A percentile compares a stretch with the other conserved stretches of the same genome.
These are phyloP conservation scores for Adelognathus sp. DNA, from an alignment of 2,888 invertebrate genomes.

Conservation along the genomic window DNA sequence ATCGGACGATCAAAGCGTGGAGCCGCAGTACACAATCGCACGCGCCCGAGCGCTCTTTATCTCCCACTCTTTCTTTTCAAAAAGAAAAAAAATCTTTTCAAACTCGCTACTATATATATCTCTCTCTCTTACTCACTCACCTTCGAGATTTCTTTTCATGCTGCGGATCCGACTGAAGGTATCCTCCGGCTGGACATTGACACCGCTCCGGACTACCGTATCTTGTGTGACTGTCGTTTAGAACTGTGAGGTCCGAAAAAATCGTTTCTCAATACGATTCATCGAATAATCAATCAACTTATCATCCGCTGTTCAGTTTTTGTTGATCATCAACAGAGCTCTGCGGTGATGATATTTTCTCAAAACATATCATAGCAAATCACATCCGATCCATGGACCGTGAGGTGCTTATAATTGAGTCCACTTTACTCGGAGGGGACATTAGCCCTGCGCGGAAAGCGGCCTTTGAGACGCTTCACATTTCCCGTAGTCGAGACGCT, in stretches of 20 bases:
- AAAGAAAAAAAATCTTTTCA: slow-evolving; percentile 39
- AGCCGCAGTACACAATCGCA: slow-evolving; percentile 52
- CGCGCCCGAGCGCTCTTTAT: slow-evolving; percentile 45
- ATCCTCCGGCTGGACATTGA: slow-evolving; percentile 38
- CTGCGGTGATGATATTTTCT: slow-evolving; percentile 5
- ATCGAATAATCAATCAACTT: background rate
- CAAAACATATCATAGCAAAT: background rate
- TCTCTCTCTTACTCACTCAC: background rate
- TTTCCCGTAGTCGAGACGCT: slow-evolving; percentile 20
- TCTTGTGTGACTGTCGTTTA: background rate
- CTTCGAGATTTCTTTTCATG: slow-evolving; percentile 42
- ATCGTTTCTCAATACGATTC: background rate
- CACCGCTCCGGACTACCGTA: slow-evolving; percentile 44
- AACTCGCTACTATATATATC: slow-evolving; percentile 14
- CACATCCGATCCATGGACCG: background rate
- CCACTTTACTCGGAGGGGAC: slow-evolving; percentile 20
- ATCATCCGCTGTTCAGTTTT: background rate
- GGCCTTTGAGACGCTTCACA: slow-evolving; percentile 39
- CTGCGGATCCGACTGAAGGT: slow-evolving; percentile 24
- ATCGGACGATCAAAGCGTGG: slow-evolving; percentile 55
- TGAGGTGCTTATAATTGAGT: slow-evolving; percentile 12
- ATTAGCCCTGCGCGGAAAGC: slow-evolving; percentile 39
- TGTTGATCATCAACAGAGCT: background rate
- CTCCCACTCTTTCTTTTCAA: slow-evolving; percentile 18
- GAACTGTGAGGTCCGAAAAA: background rate